phyloP scores from a whole-genome alignment of 2,888 invertebrate genomes.

The Tineola bisselliella region DNA sequence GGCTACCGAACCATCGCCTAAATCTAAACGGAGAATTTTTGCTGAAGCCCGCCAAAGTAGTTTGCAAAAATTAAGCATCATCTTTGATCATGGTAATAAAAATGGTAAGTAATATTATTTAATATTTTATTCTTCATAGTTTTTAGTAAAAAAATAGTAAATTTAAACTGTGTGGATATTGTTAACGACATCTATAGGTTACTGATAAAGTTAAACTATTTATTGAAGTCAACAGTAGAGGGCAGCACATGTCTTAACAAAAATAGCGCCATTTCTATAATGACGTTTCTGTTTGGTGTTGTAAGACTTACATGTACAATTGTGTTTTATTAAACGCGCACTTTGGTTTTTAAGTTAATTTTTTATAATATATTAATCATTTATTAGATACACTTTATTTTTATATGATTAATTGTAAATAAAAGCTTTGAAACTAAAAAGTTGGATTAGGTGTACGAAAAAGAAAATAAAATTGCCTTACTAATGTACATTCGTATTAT shows the following conservation, averaged over 20 bases:
- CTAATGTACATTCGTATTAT: too few species aligned
- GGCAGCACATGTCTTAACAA: slow-evolving; percentile 30
- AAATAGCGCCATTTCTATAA: slow-evolving; percentile 39
- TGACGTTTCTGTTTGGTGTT: slow-evolving; percentile 20
- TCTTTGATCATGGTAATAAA: slow-evolving; percentile 53
- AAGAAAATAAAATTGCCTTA: neutral
- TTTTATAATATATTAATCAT: neutral
- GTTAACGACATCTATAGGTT: neutral
- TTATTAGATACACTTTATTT: neutral
- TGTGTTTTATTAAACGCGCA: too few species aligned
- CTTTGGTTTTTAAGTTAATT: neutral
- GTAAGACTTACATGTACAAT: too few species aligned
- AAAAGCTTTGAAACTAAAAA: too few species aligned
- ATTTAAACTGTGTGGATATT: neutral
- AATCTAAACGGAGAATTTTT: slow-evolving; percentile 49
- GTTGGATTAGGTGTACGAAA: too few species aligned
- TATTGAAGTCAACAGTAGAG: slow-evolving; percentile 25
- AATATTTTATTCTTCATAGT: too few species aligned
- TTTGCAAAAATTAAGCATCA: slow-evolving; percentile 52
- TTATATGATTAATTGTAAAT: too few species aligned
- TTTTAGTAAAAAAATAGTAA: too few species aligned
- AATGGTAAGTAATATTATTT: slow-evolving; percentile 32
- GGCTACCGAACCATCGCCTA: slow-evolving; percentile 49
- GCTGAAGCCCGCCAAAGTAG: slow-evolving; percentile 60
- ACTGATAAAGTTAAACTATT: neutral